phyloP scores from a whole-genome alignment of 2,797 vertebrate species.

The Myotis daubentonii region DNA sequence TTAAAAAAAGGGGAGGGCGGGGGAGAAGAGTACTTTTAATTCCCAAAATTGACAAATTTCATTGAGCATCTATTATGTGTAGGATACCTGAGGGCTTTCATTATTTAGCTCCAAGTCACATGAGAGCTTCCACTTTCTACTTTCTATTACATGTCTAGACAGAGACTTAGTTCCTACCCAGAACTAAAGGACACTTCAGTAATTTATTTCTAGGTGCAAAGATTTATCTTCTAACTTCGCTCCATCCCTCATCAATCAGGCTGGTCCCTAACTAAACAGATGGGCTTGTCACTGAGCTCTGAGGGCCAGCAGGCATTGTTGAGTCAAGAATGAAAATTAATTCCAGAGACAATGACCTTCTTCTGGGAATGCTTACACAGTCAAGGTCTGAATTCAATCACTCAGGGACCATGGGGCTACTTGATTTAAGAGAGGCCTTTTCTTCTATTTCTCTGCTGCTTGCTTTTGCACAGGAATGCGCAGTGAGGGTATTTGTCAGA shows the following conservation, averaged over 20 bases:
- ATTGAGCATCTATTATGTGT: slow-evolving; percentile 23
- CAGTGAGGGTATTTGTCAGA: slow-evolving; percentile 4
- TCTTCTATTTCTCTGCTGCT: slow-evolving; percentile 11
- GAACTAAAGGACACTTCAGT: slow-evolving; percentile 59
- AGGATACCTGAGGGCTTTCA: not conserved
- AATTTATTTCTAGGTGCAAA: slow-evolving; percentile 56
- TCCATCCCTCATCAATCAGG: slow-evolving; percentile 66
- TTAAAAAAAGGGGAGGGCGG: not conserved
- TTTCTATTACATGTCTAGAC: slow-evolving; percentile 20
- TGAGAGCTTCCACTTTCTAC: not conserved
- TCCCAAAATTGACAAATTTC: slow-evolving; percentile 15
- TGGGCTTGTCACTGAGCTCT: slow-evolving; percentile 58
- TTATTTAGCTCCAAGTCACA: not conserved
- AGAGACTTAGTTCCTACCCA: slow-evolving; percentile 35
- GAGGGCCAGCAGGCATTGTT: slow-evolving; percentile 59
- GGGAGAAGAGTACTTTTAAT: not conserved
- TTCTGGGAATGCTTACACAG: slow-evolving; percentile 69
- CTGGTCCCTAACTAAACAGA: slow-evolving; percentile 61
- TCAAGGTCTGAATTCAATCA: slow-evolving; percentile 67
- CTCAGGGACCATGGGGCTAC: slow-evolving; percentile 16
- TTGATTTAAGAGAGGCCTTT: slow-evolving; percentile 63
- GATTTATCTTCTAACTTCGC: slow-evolving; percentile 52
- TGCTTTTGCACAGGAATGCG: slow-evolving; percentile 3
- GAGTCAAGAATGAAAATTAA: slow-evolving; percentile 77
- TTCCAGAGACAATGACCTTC: slow-evolving; percentile 73